Evolutionary conservation across 2,888 invertebrate genomes (phyloP), one percentile per base, ranked within the genome.

Genomic region (Phasia obesa): DNA sequence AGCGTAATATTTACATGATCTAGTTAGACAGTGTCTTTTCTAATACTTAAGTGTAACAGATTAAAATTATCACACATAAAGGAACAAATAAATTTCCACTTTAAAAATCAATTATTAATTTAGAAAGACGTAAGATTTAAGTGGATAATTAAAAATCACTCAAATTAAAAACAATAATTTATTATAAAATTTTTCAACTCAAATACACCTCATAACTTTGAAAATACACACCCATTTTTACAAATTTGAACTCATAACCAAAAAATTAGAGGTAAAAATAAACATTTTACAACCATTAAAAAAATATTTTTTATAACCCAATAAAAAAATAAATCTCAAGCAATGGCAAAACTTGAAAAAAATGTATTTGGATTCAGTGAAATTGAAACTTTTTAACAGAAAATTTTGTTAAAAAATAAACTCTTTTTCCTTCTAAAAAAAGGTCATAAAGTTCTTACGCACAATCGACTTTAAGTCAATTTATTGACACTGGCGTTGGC

Each of bases 401-500:
- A 11, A 35, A 11, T 35, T 6, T 35, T 1, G 35, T 35, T 11
- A 44, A 35, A 25, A 23, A 17, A 42, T 0, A 42, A 42, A 42
- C 4, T 13, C 2, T 15, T 42, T 3, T 42, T 47, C 1, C 4
- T 42, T 13, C 13, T 42, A 27, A 71, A 55, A 53, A 23, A 64
- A 57, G 38, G 78, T 53, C 62, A 70, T 74, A 79, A 62, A 71
- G 64, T 65, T 71, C 79, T 79, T 76, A 76, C 79, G 71, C 83
- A 83, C 71, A 79, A 79, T 83, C 71, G 60, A 27, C 27, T 71
- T 79, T 70, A 27, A 67, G 60, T 79, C 70, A 83, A 38, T 78
- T 53, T 21, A 47, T 55, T 57, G 55, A 19, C 64, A 21, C 57
- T 44, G 44, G 11, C 19, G 19, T 38, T 57, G 44, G 69, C 44